Base-by-base conservation (phyloP, 1,140 invertebrate species). In the Aphaenogaster ashmeadi region DNA sequence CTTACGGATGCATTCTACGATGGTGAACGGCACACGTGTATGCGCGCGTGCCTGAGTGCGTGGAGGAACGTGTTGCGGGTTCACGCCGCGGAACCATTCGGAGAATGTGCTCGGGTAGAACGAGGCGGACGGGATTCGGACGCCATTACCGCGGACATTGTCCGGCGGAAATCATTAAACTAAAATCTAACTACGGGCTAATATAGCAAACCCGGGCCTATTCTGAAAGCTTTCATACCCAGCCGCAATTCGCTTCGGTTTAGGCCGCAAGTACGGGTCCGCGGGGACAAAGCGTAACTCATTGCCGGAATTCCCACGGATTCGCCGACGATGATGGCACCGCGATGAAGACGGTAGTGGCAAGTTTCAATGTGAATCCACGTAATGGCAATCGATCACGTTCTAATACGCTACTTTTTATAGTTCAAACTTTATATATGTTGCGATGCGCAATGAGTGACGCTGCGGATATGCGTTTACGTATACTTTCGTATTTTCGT, bases 121-220 rank as follows among this genome's bases (percentile, higher is more conserved):
- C 86, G 91, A 84, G 89, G 62, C 84, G 79, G 66, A 86, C 92
- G 83, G 90, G 90, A 91, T 90, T 92, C 88, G 87, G 89, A 88
- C 81, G 91, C 92, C 89, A 94, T 93, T 93, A 92, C 85, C 87
- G 75, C 66, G 89, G 89, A 89, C 89, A 93, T 94, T 94, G 93
- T 94, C 89, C 91, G 69, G 72, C 89, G 93, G 93, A 94, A 94
- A 94, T 94, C 93, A 94, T 94, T 94, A 94, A 94, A 94, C 93
- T 93, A 94, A 94, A 94, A 94, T 94, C 92, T 90, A 94, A 93
- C 92, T 93, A 90, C 83, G 54, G 84, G 85, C 90, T 90, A 91
- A 93, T 93, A 93, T 88, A 88, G 90, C 88, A 90, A 91, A 89
- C 87, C 87, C 56, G 79, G 44, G 87, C 77, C 87, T 91, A 90